A percentile compares a stretch with the other conserved stretches of the same genome.
Evolutionary conservation across 2,113 vertebrate genomes (phyloP).

Genomic region (Ochotona princeps): DNA sequence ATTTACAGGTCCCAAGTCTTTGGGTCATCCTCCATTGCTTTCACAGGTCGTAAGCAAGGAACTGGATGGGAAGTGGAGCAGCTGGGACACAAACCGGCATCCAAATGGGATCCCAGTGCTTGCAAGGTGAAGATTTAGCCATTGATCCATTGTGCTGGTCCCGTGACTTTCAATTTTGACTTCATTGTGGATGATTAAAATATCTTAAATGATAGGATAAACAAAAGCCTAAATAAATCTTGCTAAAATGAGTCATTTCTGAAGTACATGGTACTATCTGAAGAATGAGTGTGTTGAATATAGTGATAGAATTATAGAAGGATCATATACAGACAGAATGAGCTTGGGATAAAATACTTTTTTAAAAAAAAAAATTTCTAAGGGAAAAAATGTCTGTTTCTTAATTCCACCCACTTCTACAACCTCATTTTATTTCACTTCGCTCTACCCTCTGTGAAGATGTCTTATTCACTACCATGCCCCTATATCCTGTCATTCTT

Average conservation of each 20-base stretch:
- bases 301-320: not conserved
- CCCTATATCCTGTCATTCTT: not conserved
- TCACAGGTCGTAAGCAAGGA: too few relatives aligned
- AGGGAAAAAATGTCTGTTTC: not conserved
- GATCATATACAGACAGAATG: not conserved
- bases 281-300: not conserved
- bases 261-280: not conserved
- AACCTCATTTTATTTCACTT: not conserved
- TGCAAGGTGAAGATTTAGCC: too few relatives aligned
- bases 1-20: too few relatives aligned
- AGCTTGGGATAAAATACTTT: not conserved
- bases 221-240: not conserved
- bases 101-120: too few relatives aligned
- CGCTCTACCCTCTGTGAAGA: not conserved
- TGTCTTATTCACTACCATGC: not conserved
- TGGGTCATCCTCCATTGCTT: too few relatives aligned
- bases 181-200: not conserved
- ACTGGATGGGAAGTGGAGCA: too few relatives aligned
- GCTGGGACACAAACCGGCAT: too few relatives aligned
- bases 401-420: not conserved
- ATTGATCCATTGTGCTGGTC: too few relatives aligned
- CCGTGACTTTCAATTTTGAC: not conserved
- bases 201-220: not conserved
- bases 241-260: not conserved
- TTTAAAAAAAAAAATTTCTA: not conserved